Conservation (phyloP, 2,797 vertebrate genomes). For the Lithobates pipiens region DNA sequence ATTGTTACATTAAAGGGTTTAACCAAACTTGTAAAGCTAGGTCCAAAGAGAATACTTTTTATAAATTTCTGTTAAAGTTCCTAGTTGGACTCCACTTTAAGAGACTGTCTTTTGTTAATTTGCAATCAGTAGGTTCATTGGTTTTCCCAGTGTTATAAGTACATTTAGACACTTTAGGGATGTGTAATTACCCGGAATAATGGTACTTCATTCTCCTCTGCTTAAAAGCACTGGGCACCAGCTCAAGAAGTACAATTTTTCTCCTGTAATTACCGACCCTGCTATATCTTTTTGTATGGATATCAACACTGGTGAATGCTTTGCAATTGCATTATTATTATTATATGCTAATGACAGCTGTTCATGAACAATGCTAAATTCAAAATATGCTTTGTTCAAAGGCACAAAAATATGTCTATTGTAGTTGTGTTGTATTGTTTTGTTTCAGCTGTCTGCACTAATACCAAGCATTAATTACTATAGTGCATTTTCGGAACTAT, state of each 20-base stretch:
- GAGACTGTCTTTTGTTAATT: slow-evolving; percentile 40
- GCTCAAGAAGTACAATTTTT: slow-evolving; percentile 32
- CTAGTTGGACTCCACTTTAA: slow-evolving; percentile 30
- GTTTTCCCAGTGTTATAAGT: slow-evolving; percentile 52
- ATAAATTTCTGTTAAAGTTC: slow-evolving; percentile 29
- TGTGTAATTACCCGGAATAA: slow-evolving; percentile 59
- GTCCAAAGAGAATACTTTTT: slow-evolving; percentile 20
- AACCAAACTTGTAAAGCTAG: neutral
- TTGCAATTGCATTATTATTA: slow-evolving; percentile 25
- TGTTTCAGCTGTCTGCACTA: neutral
- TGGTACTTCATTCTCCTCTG: slow-evolving; percentile 51
- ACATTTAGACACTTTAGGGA: slow-evolving; percentile 51
- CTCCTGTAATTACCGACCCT: slow-evolving; percentile 37
- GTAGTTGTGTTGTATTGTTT: neutral
- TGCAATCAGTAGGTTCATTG: slow-evolving; percentile 48
- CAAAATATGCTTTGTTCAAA: slow-evolving; percentile 12
- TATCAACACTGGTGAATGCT: slow-evolving; percentile 8
- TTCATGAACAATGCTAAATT: neutral
- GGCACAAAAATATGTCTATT: neutral
- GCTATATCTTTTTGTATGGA: slow-evolving; percentile 22
- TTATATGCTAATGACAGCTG: slow-evolving; percentile 8
- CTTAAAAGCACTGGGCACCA: slow-evolving; percentile 40
- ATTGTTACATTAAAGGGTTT: neutral
- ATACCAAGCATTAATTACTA: neutral
- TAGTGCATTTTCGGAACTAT: neutral